Base-by-base conservation (phyloP, 2,888 invertebrate species). In the Matsumyia berberina region DNA sequence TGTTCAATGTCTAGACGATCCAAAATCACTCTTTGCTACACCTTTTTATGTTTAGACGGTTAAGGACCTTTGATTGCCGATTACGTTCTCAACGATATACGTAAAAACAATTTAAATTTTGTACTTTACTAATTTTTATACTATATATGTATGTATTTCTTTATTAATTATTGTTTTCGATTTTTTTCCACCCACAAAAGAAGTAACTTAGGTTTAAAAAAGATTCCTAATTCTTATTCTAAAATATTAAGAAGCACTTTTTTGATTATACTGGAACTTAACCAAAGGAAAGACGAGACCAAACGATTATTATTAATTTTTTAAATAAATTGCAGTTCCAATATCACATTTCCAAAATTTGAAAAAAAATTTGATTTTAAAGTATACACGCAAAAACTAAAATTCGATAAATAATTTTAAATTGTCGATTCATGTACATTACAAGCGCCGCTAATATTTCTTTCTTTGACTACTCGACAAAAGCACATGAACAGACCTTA, bases 171-270 rank as follows among this genome's bases (percentile, higher is more conserved):
- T 74, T 55, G 64, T 74, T 64, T 66, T 35, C 29, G 17, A 39
- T 44, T 42, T 57, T 29, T 46, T 46, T 62, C 51, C 60, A 58
- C 49, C 46, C 46, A 74, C 46, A 66, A 57, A 64, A 15, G 66
- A 57, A 66, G 29, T 51, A 15, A 62, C 29, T 46, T 57, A 29
- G 12, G 37, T 37, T 6, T 31, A 8, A 46, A 62, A n/a, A 49
- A 12, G 46, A 39, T 60, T 66, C 58, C 33, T 17, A 37, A 39
- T 24, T 58, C 19, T 37, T 72, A 77, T 58, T 33, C 51, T 74
- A 58, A 76, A 69, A 35, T 82, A 37, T 67, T 72, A 82, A 78
- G 72, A 82, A 82, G 82, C 82, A 82, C 82, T 82, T 77, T 70
- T 66, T 9, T 37, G 53, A 55, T 64, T 73, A 37, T 17, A 29